These are phyloP conservation scores for Eurytoma californica DNA, from an alignment of 2,888 invertebrate species.

Conservation along the genomic window DNA sequence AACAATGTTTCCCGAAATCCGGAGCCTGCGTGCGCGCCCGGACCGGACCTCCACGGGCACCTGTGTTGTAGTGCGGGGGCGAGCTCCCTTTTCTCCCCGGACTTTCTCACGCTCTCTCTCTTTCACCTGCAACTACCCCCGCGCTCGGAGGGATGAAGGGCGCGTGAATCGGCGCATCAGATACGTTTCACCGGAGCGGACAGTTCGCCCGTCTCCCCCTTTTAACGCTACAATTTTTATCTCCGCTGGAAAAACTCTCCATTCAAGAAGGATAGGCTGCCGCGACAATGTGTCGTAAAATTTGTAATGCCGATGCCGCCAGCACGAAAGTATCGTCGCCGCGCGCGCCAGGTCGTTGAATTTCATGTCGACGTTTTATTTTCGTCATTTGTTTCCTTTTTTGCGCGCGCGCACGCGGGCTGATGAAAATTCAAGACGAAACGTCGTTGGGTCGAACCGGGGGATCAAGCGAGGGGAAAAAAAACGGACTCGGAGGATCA, in stretches of 20 bases:
- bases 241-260: too few species aligned
- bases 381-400: conserved; percentile 24
- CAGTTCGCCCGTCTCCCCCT: too few species aligned
- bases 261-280: too few species aligned
- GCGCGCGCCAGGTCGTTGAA: conserved; percentile 25
- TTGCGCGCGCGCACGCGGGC: not conserved
- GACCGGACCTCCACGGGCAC: conserved; percentile 40
- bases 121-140: not conserved
- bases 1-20: conserved; percentile 64
- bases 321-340: not conserved
- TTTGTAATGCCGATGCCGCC: not conserved
- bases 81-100: conserved; percentile 53
- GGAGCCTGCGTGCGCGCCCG: conserved; percentile 56
- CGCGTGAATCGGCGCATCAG: too few species aligned
- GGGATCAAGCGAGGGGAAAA: not conserved
- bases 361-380: conserved; percentile 27
- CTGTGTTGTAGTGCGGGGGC: conserved; percentile 40
- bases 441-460: not conserved
- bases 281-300: not conserved
- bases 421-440: conserved; percentile 46
- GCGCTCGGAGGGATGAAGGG: too few species aligned
- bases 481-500: conserved; percentile 7
- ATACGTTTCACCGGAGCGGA: too few species aligned
- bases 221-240: too few species aligned
- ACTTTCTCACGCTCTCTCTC: conserved; percentile 65